Evolutionary conservation across 2,888 invertebrate species (phyloP), one percentile per base, ranked within the genome.

Genomic region (Tipula lateralis): DNA sequence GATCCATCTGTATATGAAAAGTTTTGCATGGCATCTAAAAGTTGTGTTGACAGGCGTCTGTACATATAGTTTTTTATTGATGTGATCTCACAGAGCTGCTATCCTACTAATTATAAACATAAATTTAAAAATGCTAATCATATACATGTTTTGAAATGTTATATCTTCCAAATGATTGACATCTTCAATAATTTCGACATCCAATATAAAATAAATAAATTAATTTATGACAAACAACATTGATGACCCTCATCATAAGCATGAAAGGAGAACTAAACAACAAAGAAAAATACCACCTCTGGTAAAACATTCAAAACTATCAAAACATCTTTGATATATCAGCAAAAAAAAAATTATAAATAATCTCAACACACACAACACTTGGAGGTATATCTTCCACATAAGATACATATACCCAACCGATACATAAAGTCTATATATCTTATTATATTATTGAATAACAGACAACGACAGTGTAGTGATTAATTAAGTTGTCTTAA

Each of bases 401-500:
- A 44, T 16, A 50, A 44, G n/a, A n/a, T 44, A 44, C 9, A 19
- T 19, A 19, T 19, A 50, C 16, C 50, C 24, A 66, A 24, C 19
- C 66, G 66, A 66, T 24, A 66, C 66, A 24, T 24, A 66, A 66
- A 66, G 66, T 66, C 66, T 66, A 66, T 66, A 66, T 66, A 66
- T 66, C 66, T 66, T 66, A 44, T 80, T 80, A 30, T 82, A 30
- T 82, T 82, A 82, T 82, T 82, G 32, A 30, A 82, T 82, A 82
- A 82, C 82, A 82, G 82, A 82, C 82, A 82, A 32, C 82, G 82
- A 82, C 82, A 82, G 30, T 82, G 32, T 82, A 82, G 82, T 82
- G 82, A 82, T 82, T 82, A 82, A 82, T 82, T 82, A 82, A 82
- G 82, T 82, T 82, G 82, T 82, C 82, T 82, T 82, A 82, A 82